phyloP scores from a whole-genome alignment of 1,140 invertebrate species.

The Drosophila dunni region DNA sequence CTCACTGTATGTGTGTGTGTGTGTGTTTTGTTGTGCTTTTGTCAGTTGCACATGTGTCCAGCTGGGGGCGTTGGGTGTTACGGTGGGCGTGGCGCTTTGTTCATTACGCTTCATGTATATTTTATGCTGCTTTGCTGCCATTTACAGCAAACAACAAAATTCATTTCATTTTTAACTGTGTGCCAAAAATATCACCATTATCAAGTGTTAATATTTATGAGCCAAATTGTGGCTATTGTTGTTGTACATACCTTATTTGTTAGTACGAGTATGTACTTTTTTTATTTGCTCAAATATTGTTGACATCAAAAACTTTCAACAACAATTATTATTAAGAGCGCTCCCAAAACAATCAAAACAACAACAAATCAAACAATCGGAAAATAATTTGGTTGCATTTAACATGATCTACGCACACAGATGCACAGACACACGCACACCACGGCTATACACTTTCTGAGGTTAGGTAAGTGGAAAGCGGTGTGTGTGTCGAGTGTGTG shows the following conservation, averaged over 20 bases:
- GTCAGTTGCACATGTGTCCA: constrained; percentile 74
- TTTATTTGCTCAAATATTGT: constrained; percentile 42
- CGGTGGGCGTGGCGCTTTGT: constrained; percentile 20
- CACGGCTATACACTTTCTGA: background rate
- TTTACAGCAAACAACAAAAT: constrained; percentile 24
- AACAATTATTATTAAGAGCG: constrained; percentile 27
- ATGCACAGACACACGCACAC: constrained; percentile 31
- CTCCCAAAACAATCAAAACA: constrained; percentile 43
- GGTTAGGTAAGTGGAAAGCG: background rate
- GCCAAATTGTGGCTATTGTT: constrained; percentile 18
- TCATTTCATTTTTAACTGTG: constrained; percentile 35
- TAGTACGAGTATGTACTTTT: background rate
- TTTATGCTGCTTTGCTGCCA: constrained; percentile 36
- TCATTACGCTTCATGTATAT: constrained; percentile 65
- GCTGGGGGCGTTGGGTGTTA: constrained; percentile 30
- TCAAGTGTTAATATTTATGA: constrained; percentile 55
- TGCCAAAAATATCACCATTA: constrained; percentile 46
- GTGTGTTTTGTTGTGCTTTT: constrained; percentile 66
- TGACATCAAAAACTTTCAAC: constrained; percentile 51
- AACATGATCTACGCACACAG: constrained; percentile 56
- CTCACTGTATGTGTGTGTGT: constrained; percentile 34
- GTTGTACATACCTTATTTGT: constrained; percentile 18
- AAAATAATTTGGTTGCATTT: constrained; percentile 72
- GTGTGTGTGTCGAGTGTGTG: background rate
- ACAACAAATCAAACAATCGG: constrained; percentile 53